Evolutionary conservation across 2,113 vertebrate genomes (phyloP).

Genomic region (Xiphophorus maculatus): DNA sequence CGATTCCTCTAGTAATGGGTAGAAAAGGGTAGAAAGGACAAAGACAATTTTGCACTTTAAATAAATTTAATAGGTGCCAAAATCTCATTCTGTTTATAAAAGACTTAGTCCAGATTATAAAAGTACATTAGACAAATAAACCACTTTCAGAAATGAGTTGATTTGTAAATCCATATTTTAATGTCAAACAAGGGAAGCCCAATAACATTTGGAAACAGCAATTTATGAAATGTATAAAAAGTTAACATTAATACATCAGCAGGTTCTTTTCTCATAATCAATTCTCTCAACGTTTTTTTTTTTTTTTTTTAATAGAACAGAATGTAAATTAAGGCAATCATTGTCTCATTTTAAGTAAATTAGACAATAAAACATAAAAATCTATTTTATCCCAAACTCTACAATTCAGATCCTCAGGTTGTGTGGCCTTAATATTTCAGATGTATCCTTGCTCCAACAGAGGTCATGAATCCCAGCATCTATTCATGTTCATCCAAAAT

Average conservation of each 20-base stretch:
- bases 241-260: background rate
- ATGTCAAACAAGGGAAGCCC: background rate
- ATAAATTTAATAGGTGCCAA: background rate
- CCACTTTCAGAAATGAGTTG: background rate
- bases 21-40: background rate
- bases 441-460: too few relatives aligned
- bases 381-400: background rate
- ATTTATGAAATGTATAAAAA: background rate
- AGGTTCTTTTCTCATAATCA: background rate
- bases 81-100: background rate
- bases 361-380: background rate
- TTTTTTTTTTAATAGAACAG: background rate
- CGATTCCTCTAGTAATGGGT: background rate
- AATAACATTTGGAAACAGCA: background rate
- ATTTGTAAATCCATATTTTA: background rate
- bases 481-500: too few relatives aligned
- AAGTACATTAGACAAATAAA: background rate
- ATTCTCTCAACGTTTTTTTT: background rate
- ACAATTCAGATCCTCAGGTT: background rate
- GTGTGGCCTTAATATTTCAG: too few relatives aligned
- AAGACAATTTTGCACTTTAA: background rate
- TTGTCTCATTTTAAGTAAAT: background rate
- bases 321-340: background rate
- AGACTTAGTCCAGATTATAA: background rate
- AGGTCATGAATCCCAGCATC: too few relatives aligned